Conservation (phyloP, 2,113 vertebrate species). For the Grantiella picta region DNA sequence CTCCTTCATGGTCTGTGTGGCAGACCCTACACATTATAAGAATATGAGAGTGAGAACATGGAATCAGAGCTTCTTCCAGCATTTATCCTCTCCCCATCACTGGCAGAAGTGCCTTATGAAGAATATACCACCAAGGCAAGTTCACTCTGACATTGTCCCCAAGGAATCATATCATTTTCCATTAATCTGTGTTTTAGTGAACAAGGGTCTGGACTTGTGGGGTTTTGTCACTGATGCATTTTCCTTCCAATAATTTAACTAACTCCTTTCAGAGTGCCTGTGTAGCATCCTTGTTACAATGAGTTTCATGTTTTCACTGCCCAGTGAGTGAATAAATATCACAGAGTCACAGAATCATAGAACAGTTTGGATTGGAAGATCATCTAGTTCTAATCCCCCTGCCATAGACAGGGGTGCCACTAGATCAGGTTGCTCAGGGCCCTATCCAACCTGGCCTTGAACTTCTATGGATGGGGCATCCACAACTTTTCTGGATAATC, state of each 20-base stretch:
- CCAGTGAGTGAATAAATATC: neutral
- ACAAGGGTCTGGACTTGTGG: neutral
- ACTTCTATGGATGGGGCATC: fast-evolving
- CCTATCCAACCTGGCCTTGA: neutral
- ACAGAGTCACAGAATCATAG: neutral
- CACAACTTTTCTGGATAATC: neutral
- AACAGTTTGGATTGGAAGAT: neutral
- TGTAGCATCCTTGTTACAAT: neutral
- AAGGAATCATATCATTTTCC: neutral
- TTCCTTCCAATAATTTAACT: neutral
- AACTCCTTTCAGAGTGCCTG: neutral
- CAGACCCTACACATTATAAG: neutral
- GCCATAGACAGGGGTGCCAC: neutral
- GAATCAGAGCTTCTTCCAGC: neutral
- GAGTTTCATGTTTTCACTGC: neutral
- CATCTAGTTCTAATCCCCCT: too few relatives aligned
- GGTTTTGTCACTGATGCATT: neutral
- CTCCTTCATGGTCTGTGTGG: neutral
- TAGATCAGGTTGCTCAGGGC: neutral
- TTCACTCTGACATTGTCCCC: neutral
- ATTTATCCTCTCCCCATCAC: neutral
- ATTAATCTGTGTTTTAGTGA: neutral
- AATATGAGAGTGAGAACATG: neutral
- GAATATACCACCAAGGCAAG: neutral
- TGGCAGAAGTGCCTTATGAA: neutral